Base-by-base conservation (phyloP, 2,888 invertebrate species). In the Andrena haemorrhoa region DNA sequence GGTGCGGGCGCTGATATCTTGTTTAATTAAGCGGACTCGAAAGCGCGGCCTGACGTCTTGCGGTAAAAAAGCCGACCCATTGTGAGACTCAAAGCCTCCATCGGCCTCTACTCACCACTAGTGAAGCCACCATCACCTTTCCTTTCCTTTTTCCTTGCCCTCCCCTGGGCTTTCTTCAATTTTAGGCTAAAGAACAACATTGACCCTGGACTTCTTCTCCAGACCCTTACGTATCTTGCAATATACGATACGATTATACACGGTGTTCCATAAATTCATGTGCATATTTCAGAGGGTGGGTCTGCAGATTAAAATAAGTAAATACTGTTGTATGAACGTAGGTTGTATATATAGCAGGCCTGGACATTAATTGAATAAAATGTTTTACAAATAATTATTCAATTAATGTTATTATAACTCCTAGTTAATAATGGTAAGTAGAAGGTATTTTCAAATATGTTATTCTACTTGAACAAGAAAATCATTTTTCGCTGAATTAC, bases 11-110 rank as follows among this genome's bases (percentile, higher is more conserved):
- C 89, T 86, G 89, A 90, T 90, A 90, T 88, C 89, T 89, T 89
- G 88, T 90, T 90, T 89, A 90, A 90, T 90, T 90, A 89, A 89
- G 85, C 82, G 84, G 78, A 86, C 78, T 86, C 88, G 79, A 82
- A 84, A 86, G 82, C 75, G 66, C 82, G 63, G 79, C 33, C 80
- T 51, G 75, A 65, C 87, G 75, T 84, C 87, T 88, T 86, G 78
- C 65, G 74, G 85, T 83, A 86, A 87, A 86, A 86, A 86, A 86
- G 76, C 70, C 78, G 70, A 69, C 53, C 87, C 75, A 86, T 87
- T 84, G 87, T 87, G 69, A 76, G 69, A 26, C 66, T 85, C 79
- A 81, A 87, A 87, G 85, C 82, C 72, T 71, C 61, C 82, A 77
- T 63, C 33, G 69, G 61, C 63, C 79, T 64, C 66, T 77, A 68